Percentiles rank a stretch among this genome's conserved stretches.
Conservation (phyloP, 35 echinoderm and acorn worm species). For the Stichopus chloronotus region DNA sequence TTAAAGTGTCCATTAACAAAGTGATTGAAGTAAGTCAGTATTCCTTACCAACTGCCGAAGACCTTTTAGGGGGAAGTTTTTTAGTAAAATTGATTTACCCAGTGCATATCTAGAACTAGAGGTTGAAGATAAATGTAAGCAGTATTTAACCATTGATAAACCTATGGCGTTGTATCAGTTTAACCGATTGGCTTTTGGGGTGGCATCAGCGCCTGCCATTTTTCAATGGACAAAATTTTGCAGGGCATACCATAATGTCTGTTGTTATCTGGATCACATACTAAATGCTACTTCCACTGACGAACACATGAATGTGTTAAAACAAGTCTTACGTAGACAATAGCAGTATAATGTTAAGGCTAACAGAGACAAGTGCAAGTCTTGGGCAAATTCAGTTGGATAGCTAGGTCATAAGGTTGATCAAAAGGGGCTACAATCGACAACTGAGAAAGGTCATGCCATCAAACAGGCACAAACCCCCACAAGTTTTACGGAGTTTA, state of each 20-base stretch:
- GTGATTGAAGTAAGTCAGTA: background rate
- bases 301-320: slow-evolving; percentile 29
- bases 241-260: slow-evolving; percentile 30
- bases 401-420: slow-evolving; percentile 39
- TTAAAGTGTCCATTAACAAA: slow-evolving; percentile 35
- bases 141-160: slow-evolving; percentile 59
- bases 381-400: background rate
- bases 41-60: slow-evolving; percentile 44
- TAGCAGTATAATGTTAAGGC: background rate
- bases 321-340: background rate
- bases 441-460: slow-evolving; percentile 17
- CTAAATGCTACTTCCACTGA: slow-evolving; percentile 44
- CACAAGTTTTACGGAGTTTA: background rate
- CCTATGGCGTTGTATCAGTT: slow-evolving; percentile 50
- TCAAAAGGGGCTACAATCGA: slow-evolving; percentile 19
- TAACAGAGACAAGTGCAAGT: slow-evolving; percentile 32
- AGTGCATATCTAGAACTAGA: slow-evolving; percentile 47
- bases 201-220: slow-evolving; percentile 57
- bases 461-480: slow-evolving; percentile 16
- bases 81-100: slow-evolving; percentile 51
- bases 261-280: slow-evolving; percentile 70
- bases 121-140: slow-evolving; percentile 29
- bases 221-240: slow-evolving; percentile 68
- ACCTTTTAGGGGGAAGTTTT: slow-evolving; percentile 50
- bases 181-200: slow-evolving; percentile 62